A percentile compares a stretch with the other conserved stretches of the same genome.
These are phyloP conservation scores for Phylloscopus trochiloides DNA, from an alignment of 2,113 vertebrate genomes.

Conservation along the genomic window DNA sequence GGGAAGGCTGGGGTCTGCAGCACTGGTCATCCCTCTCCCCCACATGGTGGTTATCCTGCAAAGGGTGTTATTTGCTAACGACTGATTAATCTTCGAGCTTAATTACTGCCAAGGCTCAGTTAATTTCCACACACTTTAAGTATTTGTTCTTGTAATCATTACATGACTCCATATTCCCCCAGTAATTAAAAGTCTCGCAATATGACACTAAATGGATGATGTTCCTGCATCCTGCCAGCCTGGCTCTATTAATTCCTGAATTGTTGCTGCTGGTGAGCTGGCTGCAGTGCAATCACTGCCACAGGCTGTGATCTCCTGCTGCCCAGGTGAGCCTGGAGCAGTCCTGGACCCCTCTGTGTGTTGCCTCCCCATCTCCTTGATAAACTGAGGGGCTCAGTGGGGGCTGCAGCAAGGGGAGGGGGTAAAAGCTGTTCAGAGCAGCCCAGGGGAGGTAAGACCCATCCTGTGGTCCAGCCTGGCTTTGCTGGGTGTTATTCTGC, in stretches of 20 bases:
- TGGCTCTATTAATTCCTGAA: conserved; percentile 25
- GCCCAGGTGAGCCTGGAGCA: neutral
- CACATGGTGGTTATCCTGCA: neutral
- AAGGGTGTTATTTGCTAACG: conserved; percentile 16
- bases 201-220: conserved; percentile 33
- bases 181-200: conserved; percentile 45
- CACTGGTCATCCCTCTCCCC: neutral
- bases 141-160: conserved; percentile 63
- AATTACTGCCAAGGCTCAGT: conserved; percentile 57
- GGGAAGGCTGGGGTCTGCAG: neutral
- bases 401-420: neutral
- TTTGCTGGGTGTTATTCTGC: neutral
- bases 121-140: conserved; percentile 62
- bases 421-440: neutral
- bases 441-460: neutral
- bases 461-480: neutral
- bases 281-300: neutral
- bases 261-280: neutral
- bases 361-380: fast-evolving
- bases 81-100: conserved; percentile 61
- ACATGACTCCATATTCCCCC: conserved; percentile 49
- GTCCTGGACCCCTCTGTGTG: neutral
- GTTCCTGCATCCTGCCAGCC: conserved; percentile 39
- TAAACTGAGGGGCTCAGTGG: neutral
- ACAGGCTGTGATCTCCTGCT: neutral